Conservation (phyloP, 2,888 invertebrate genomes). For the Scaptomyza caliginosa region DNA sequence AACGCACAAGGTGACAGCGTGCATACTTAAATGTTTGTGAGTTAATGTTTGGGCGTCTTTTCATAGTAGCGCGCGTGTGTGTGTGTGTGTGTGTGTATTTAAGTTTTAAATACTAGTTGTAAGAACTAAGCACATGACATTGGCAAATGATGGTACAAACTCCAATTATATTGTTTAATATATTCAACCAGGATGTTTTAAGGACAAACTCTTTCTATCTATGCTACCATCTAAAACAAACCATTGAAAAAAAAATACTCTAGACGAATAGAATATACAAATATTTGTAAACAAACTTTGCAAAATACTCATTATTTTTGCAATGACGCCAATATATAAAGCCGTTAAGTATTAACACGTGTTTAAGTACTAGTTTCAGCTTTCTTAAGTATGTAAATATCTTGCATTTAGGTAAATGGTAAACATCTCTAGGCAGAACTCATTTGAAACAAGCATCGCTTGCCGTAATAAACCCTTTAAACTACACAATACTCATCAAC, state of each 20-base stretch:
- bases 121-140: conserved; percentile 9
- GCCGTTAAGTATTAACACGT: background rate
- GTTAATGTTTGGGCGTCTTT: conserved; percentile 2
- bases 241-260: no score
- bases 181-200: no score
- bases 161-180: background rate
- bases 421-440: background rate
- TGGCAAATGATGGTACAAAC: conserved; percentile 6
- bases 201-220: no score
- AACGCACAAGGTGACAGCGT: conserved; percentile 45
- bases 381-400: background rate
- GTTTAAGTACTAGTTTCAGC: background rate
- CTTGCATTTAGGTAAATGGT: background rate
- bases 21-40: conserved; percentile 15
- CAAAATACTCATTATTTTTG: background rate
- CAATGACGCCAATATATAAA: background rate
- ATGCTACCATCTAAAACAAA: no score
- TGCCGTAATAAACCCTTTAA: conserved; percentile 26
- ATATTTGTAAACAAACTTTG: background rate
- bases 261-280: no score
- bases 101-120: conserved; percentile 21
- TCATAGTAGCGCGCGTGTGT: background rate
- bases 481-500: conserved; percentile 8
- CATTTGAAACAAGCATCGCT: conserved; percentile 3
- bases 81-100: background rate